Evolutionary conservation across 2,113 vertebrate species (phyloP).

Genomic region (Thomomys bottae): DNA sequence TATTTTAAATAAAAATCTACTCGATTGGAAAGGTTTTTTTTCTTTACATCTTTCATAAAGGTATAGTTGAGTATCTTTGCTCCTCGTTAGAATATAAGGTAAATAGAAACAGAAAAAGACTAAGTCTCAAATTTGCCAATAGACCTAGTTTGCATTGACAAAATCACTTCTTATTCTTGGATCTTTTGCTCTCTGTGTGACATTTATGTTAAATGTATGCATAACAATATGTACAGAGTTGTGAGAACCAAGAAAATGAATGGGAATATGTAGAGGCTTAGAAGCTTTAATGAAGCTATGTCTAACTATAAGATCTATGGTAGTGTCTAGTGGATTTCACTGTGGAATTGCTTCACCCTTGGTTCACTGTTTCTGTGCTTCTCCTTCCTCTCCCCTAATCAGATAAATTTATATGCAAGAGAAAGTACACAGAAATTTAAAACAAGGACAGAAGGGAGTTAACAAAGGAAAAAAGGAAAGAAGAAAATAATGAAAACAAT

Average conservation of each 20-base stretch:
- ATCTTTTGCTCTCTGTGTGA: not conserved
- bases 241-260: not conserved
- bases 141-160: not conserved
- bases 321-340: too few species aligned
- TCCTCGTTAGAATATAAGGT: not conserved
- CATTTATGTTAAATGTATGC: not conserved
- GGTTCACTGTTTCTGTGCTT: too few species aligned
- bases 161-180: not conserved
- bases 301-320: not conserved
- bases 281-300: not conserved
- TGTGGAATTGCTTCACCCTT: too few species aligned
- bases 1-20: constrained; percentile 45
- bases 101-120: not conserved
- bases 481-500: too few species aligned
- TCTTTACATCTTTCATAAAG: constrained; percentile 24
- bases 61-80: not conserved
- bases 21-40: not conserved
- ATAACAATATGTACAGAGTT: not conserved
- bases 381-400: too few species aligned
- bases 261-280: not conserved
- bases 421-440: too few species aligned
- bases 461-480: too few species aligned
- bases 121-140: not conserved
- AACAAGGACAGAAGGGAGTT: too few species aligned
- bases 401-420: too few species aligned